Evolutionary conservation across 2,113 vertebrate genomes (phyloP).

Genomic region (Cebidichthys violaceus): DNA sequence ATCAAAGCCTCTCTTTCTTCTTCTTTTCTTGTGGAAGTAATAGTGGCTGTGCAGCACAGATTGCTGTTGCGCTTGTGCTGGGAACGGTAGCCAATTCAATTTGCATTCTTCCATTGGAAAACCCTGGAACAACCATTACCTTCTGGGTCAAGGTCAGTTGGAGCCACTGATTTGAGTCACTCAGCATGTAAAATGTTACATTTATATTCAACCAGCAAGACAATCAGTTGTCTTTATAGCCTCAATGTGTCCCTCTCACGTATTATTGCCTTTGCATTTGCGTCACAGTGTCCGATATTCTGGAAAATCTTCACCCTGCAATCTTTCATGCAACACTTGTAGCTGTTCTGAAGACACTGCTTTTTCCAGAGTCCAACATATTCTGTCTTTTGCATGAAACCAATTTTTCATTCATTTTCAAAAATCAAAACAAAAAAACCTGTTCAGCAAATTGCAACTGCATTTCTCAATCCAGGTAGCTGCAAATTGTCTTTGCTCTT

Average conservation of each 20-base stretch:
- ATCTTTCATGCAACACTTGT: neutral
- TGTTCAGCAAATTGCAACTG: neutral
- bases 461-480: neutral
- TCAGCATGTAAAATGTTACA: conserved; percentile 12
- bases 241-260: neutral
- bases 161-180: conserved; percentile 3
- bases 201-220: neutral
- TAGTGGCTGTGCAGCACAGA: conserved; percentile 16
- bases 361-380: neutral
- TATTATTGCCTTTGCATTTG: neutral
- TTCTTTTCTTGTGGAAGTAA: conserved; percentile 3
- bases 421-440: too few species aligned
- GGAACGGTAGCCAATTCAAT: conserved; percentile 9
- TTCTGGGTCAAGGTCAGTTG: conserved; percentile 20
- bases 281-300: neutral
- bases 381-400: neutral
- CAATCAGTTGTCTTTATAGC: too few species aligned
- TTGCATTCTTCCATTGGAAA: conserved; percentile 39
- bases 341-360: neutral
- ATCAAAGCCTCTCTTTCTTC: conserved; percentile 13
- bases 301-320: neutral
- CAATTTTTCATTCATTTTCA: too few species aligned
- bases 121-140: neutral
- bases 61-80: conserved; percentile 9
- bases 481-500: neutral